These are phyloP conservation scores for Stigmatopora argus DNA, from an alignment of 2,113 vertebrate species.

Conservation along the genomic window DNA sequence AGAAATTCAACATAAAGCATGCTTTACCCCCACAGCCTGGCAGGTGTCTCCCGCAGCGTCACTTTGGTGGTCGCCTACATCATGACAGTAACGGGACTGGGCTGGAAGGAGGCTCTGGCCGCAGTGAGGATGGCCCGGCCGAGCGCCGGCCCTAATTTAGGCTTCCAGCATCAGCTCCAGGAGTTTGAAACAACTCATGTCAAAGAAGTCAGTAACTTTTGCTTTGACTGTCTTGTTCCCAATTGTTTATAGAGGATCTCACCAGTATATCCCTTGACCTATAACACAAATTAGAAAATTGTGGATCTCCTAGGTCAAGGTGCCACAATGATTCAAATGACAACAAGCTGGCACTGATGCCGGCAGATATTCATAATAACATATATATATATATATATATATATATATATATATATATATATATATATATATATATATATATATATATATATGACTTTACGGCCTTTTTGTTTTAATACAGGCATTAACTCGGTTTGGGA, in stretches of 20 bases:
- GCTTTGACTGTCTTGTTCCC: neutral
- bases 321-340: no score
- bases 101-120: constrained; percentile 86
- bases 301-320: no score
- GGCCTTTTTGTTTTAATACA: no score
- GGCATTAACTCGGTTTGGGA: no score
- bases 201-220: constrained; percentile 70
- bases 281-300: neutral
- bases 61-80: constrained; percentile 92
- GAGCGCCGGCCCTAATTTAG: constrained; percentile 86
- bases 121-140: constrained; percentile 80
- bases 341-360: no score
- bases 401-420: no score
- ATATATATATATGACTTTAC: no score
- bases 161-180: constrained; percentile 90
- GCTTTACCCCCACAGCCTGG: constrained; percentile 71
- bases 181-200: constrained; percentile 82
- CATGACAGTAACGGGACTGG: constrained; percentile 88
- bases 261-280: neutral
- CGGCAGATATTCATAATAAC: no score
- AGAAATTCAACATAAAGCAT: neutral
- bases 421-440: no score
- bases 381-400: no score
- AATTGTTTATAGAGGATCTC: neutral
- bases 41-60: constrained; percentile 92